Evolutionary conservation across 2,797 vertebrate genomes (phyloP).

Genomic region (Scolopax bukidnonensis): DNA sequence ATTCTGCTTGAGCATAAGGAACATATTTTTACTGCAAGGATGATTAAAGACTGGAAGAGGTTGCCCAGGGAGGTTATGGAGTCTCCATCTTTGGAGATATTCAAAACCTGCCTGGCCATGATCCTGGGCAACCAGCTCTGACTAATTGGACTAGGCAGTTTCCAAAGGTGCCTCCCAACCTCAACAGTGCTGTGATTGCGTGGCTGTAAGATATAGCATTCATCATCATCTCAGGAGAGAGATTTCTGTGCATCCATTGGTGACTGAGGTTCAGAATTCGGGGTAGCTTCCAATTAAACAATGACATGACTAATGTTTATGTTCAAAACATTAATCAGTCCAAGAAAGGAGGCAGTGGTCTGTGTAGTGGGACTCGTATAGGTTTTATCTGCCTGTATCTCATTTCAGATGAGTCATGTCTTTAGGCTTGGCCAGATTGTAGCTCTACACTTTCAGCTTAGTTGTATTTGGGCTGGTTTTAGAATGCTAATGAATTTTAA

Average conservation of each 20-base stretch:
- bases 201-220: background rate
- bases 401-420: background rate
- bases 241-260: background rate
- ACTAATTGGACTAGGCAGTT: background rate
- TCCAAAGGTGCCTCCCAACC: background rate
- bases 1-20: background rate
- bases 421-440: background rate
- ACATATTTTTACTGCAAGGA: background rate
- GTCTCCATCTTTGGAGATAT: background rate
- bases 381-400: background rate
- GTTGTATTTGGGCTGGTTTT: background rate
- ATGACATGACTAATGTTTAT: accelerated
- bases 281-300: background rate
- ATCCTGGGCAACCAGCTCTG: background rate
- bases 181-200: background rate
- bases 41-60: background rate
- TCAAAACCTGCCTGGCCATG: background rate
- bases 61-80: background rate
- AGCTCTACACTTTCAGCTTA: background rate
- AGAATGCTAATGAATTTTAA: background rate
- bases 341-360: background rate
- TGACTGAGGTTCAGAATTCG: background rate
- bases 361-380: background rate
- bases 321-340: background rate
- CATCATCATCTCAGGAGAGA: background rate